Conservation (phyloP, 2,113 vertebrate species). For the Bubo blakistoni region DNA sequence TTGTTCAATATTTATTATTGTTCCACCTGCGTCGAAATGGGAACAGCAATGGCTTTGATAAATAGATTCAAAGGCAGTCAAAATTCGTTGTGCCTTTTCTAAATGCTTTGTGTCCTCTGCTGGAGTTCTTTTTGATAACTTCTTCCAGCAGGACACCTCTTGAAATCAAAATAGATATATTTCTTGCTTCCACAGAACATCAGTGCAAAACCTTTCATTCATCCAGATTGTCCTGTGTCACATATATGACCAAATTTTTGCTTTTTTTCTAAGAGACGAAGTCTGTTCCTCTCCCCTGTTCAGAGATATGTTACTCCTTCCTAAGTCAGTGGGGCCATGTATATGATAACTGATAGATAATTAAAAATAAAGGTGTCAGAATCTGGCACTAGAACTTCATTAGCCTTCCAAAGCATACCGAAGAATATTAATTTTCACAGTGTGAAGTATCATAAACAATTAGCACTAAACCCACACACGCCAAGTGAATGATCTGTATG, state of each 20-base stretch:
- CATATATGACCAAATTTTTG: neutral
- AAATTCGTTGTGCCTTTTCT: slow-evolving; percentile 36
- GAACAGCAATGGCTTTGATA: slow-evolving; percentile 36
- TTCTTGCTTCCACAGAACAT: neutral
- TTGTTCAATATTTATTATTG: slow-evolving; percentile 54
- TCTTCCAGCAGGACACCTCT: neutral
- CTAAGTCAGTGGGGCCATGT: neutral
- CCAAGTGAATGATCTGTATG: neutral
- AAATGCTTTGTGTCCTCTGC: slow-evolving; percentile 33
- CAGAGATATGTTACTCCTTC: neutral
- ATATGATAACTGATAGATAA: neutral
- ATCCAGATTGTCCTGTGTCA: neutral
- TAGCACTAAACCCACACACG: neutral
- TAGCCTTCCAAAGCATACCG: neutral
- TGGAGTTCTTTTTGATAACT: slow-evolving; percentile 33
- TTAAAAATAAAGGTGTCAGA: slow-evolving; percentile 31
- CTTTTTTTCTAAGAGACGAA: neutral
- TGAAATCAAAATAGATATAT: neutral
- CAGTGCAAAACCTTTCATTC: neutral
- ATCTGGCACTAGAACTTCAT: slow-evolving; percentile 1
- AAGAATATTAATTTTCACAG: slow-evolving; percentile 23
- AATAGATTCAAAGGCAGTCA: slow-evolving; percentile 45
- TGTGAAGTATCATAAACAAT: slow-evolving; percentile 31
- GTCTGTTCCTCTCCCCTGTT: neutral
- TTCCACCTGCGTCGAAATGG: neutral